Base-by-base conservation (phyloP, 2,888 invertebrate species). In the Heliconius hortense region DNA sequence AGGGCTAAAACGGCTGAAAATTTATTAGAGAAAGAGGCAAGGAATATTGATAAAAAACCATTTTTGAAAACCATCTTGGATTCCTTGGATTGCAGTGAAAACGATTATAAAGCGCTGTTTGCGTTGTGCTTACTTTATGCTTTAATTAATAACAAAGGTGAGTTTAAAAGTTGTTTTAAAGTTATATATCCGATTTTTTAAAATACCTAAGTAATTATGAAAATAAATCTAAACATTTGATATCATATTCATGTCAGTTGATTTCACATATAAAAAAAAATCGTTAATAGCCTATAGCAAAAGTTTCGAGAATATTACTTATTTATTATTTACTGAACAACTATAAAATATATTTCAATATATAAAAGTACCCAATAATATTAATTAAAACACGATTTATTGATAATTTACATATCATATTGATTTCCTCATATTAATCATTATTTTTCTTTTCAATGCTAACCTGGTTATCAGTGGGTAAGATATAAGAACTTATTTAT, bases 81-180 rank as follows among this genome's bases (percentile, higher is more conserved):
- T 82, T 96, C 98, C 0, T 93, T 99, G 81, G 97, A 98, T 85
- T 98, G 98, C 86, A 95, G 95, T 18, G 98, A 98, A 86, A 99
- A 99, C 90, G 99, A 99, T 94, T 99, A 99, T 87, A 96, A 97
- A 67, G 97, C 99, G 10, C 94, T 99, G 77, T 98, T 99, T 88
- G 97, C 97, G 5, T 94, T 99, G 24, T 98, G 98, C 90, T 94
- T 99, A 77, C 95, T 99, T 62, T 98, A 98, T 89, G 98, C 99
- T 21, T 95, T 99, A 90, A 97, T 97, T 77, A 97, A 97, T 87
- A 99, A 99, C 93, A 95, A 96, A 96, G 99, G 99, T 99, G 59
- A 67, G 56, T 75, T 18, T n/a, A 35, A 35, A 35, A 35, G 4
- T 11, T 4, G 1, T n/a, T 56, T 56, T 48, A 48, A 48, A 56